Percentiles rank a stretch among this genome's conserved stretches.
phyloP scores from a whole-genome alignment of 2,113 vertebrate species.

The Otus sunia region DNA sequence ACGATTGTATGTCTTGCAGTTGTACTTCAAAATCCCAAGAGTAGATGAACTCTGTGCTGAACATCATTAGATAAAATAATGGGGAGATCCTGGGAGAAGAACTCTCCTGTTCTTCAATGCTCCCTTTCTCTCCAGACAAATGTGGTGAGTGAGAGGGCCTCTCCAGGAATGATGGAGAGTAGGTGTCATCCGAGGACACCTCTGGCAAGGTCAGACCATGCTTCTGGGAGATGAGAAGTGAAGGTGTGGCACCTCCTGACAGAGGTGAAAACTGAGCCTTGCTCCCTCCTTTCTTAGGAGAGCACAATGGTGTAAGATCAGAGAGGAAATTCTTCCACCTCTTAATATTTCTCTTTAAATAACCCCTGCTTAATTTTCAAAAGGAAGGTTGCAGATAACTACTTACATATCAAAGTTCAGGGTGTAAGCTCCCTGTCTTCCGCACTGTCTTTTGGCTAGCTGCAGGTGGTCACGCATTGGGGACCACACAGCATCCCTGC shows the following conservation, averaged over 20 bases:
- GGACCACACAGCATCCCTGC: background rate
- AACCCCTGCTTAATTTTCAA: background rate
- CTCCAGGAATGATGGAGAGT: background rate
- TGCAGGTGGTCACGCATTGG: background rate
- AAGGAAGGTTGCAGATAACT: background rate
- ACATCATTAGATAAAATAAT: background rate
- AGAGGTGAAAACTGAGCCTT: background rate
- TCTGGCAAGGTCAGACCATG: background rate
- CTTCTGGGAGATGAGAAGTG: background rate
- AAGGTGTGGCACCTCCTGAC: background rate
- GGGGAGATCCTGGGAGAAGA: background rate
- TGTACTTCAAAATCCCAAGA: background rate
- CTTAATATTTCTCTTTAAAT: background rate
- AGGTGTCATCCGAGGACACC: background rate
- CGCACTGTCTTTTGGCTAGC: background rate
- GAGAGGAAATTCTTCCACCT: background rate
- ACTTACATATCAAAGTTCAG: background rate
- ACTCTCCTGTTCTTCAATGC: background rate
- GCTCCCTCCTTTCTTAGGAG: background rate
- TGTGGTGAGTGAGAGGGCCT: background rate
- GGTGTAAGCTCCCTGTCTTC: background rate
- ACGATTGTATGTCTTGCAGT: fast-evolving
- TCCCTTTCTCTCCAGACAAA: background rate
- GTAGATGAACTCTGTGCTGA: background rate
- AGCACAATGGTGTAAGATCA: background rate